Conservation (phyloP, 2,113 vertebrate species). For the Tachysurus vachellii region DNA sequence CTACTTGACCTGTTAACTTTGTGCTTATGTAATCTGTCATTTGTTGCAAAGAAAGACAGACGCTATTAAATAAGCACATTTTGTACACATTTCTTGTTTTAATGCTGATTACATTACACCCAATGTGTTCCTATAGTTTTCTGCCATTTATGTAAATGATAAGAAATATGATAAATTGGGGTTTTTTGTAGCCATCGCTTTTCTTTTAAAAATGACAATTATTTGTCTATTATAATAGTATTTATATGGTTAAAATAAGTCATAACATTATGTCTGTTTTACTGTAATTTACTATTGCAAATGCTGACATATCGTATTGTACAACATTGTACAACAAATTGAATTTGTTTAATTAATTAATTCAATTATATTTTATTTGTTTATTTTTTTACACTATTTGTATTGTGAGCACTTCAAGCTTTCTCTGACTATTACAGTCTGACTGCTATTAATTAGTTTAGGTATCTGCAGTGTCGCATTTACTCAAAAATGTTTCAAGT, state of each 20-base stretch:
- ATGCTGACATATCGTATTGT: not conserved
- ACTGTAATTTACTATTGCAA: not conserved
- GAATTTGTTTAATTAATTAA: not conserved
- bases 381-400: not conserved
- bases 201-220: not conserved
- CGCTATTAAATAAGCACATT: not conserved
- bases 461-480: not conserved
- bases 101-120: not conserved
- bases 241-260: not conserved
- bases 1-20: constrained; percentile 11
- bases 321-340: not conserved
- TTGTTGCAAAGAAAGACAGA: not conserved
- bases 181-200: not conserved
- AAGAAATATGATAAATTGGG: not conserved
- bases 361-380: too few species aligned
- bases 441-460: too few species aligned
- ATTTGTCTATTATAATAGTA: not conserved
- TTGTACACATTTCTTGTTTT: not conserved
- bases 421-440: not conserved
- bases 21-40: not conserved
- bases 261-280: not conserved
- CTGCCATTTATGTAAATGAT: not conserved
- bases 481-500: not conserved
- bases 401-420: not conserved
- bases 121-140: not conserved